phyloP scores from a whole-genome alignment of 2,113 vertebrate genomes.

The Furnarius figulus region DNA sequence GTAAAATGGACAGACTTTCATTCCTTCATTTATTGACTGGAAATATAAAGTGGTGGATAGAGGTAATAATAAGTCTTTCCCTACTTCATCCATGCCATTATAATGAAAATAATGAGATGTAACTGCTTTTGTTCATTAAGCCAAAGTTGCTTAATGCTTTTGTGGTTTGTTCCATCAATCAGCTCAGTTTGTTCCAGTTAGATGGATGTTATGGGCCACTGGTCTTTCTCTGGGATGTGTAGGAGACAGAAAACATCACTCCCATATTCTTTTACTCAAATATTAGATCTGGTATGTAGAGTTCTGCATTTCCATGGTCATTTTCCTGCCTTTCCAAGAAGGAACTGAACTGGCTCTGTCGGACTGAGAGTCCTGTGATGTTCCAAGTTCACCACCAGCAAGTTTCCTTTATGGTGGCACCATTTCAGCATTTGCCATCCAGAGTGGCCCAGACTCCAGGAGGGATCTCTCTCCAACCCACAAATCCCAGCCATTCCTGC shows the following conservation, averaged over 20 bases:
- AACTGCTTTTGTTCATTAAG: conserved; percentile 38
- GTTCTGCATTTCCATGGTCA: not conserved
- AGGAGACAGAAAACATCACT: rapidly evolving
- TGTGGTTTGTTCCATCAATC: not conserved
- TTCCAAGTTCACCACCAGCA: not conserved
- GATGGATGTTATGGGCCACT: not conserved
- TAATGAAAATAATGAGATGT: not conserved
- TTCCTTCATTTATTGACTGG: not conserved
- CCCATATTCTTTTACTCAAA: not conserved
- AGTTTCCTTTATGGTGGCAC: not conserved
- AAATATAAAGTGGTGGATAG: not conserved
- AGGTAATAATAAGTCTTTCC: not conserved
- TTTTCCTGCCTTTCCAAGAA: not conserved
- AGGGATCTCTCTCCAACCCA: not conserved
- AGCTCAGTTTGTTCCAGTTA: not conserved
- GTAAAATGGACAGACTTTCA: not conserved
- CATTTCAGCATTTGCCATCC: not conserved
- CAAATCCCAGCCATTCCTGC: not conserved
- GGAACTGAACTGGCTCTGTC: not conserved
- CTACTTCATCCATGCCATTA: not conserved
- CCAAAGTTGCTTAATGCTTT: conserved; percentile 27
- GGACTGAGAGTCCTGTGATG: not conserved
- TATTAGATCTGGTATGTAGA: not conserved
- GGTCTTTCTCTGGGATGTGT: not conserved
- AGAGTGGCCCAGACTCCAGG: not conserved